Evolutionary conservation across 2,888 invertebrate species (phyloP), one percentile per base, ranked within the genome.

Genomic region (Drosophila robusta): DNA sequence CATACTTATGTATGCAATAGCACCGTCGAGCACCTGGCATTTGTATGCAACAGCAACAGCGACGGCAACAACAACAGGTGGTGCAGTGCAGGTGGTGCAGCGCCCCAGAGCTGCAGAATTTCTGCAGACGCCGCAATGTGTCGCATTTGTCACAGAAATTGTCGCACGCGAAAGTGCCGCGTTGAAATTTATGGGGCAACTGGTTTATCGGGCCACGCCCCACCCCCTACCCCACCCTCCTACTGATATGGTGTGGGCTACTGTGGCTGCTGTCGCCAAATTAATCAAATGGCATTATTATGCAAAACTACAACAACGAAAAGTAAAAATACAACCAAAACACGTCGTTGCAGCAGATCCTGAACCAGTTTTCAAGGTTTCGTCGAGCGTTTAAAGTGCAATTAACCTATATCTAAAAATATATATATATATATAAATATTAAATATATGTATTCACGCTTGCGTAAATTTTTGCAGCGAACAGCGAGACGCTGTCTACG

Each of bases 41-140:
- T 65, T 66, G 44, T 66, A 67, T 72, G 55, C 60, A n/a, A 41
- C 70, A 64, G 50, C 38, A 68, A 18, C 18, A 2, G 55, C 60
- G 11, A 41, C 70, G 60, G 50, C 38, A 68, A 42, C 55, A 52
- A 22, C 61, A 60, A 74, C 75, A 74, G 70, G 64, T 75, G 75
- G 56, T 55, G 46, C 42, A 18, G 38, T 26, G 64, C 45, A 47
- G 67, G 54, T 54, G 67, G 36, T 4, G 52, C 29, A 51, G 14
- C 8, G 50, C 34, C 34, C 4, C 4, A 50, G 26, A 36, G 29
- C 8, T 5, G 22, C 18, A 34, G 72, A 72, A 72, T 58, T 69
- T 78, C 60, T 83, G 83, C 88, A 88, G 88, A 88, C 83, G 88
- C 86, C 70, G 88, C 88, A 88, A 82, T 86, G 83, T 88, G 80